phyloP scores from a whole-genome alignment of 2,797 vertebrate genomes.

The Dromococcyx pavoninus region DNA sequence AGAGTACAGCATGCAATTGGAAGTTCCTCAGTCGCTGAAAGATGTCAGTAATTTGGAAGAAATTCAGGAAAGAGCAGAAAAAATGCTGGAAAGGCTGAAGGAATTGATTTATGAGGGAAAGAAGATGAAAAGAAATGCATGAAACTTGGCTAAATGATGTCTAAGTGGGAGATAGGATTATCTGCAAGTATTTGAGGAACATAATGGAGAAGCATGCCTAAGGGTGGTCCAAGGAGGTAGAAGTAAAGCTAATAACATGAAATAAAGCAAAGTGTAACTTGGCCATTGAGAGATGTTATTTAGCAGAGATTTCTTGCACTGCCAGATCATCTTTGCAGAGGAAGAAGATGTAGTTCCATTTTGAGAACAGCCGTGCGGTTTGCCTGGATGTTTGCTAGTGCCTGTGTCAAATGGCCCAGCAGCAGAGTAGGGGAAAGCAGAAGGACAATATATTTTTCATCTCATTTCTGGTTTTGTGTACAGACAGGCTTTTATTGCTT shows the following conservation, averaged over 20 bases:
- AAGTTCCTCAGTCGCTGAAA: slow-evolving; percentile 18
- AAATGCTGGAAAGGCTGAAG: slow-evolving; percentile 39
- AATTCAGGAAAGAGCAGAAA: slow-evolving; percentile 34
- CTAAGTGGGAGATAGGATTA: slow-evolving; percentile 44
- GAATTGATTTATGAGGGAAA: slow-evolving; percentile 44
- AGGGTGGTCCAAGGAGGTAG: slow-evolving; percentile 39
- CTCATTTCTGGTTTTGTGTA: neutral
- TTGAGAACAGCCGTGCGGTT: neutral
- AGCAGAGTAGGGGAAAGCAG: neutral
- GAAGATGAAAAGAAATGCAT: slow-evolving; percentile 53
- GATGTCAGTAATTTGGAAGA: slow-evolving; percentile 54
- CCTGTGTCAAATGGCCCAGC: neutral
- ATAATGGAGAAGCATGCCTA: neutral
- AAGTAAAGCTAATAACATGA: neutral
- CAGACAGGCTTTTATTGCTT: neutral
- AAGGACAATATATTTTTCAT: neutral
- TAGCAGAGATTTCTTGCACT: neutral
- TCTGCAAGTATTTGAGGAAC: slow-evolving; percentile 41
- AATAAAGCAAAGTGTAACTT: neutral
- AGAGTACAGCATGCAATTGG: slow-evolving; percentile 35
- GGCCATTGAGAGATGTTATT: neutral
- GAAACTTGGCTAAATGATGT: slow-evolving; percentile 34
- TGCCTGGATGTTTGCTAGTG: neutral
- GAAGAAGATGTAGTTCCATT: neutral
- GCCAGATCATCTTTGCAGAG: neutral